A percentile compares a stretch with the other conserved stretches of the same genome.
Conservation (phyloP, 2,888 invertebrate genomes). For the Sycophila texana region DNA sequence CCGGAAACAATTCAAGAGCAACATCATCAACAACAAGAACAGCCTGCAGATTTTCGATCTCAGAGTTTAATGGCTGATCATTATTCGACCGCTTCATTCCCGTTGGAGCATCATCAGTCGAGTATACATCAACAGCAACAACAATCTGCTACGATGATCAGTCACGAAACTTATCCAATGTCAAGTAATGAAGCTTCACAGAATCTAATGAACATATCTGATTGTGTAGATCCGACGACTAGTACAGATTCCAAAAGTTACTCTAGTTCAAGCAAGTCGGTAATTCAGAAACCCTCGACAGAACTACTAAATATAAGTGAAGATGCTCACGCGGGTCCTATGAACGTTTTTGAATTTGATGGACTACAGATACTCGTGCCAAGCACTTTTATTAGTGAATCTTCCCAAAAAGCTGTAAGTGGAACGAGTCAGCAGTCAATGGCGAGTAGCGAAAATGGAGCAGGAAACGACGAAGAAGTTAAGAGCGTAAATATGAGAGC, state of each 20-base stretch:
- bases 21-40: conserved; percentile 26
- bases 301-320: conserved; percentile 73
- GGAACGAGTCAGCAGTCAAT: conserved; percentile 73
- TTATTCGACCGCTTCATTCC: conserved; percentile 67
- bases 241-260: conserved; percentile 69
- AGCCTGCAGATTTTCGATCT: conserved; percentile 51
- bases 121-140: conserved; percentile 60
- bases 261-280: conserved; percentile 67
- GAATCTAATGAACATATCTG: conserved; percentile 45
- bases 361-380: conserved; percentile 75
- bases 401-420: conserved; percentile 74
- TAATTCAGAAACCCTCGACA: conserved; percentile 68
- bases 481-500: conserved; percentile 85
- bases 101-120: conserved; percentile 54
- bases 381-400: conserved; percentile 74
- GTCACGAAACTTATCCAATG: conserved; percentile 53
- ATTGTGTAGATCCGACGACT: conserved; percentile 66
- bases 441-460: conserved; percentile 72
- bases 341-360: conserved; percentile 78
- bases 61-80: conserved; percentile 64
- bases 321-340: conserved; percentile 73
- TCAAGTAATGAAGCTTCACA: conserved; percentile 59
- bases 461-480: conserved; percentile 72
- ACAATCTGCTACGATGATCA: conserved; percentile 25
- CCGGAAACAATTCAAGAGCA: conserved; percentile 26